Conservation (phyloP, 2,888 invertebrate species). For the Epinotia ramella region DNA sequence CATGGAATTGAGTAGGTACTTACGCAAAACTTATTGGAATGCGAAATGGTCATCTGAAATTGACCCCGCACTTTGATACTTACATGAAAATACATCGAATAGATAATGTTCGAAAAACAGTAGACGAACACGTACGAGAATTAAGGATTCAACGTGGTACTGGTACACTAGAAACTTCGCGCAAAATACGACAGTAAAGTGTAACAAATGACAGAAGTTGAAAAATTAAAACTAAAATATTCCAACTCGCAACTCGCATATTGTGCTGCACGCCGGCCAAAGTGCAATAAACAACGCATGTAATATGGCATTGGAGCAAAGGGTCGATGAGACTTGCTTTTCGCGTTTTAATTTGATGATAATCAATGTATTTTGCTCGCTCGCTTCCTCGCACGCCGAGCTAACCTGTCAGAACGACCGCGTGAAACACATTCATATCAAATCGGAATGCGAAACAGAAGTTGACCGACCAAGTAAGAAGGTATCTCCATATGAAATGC, state of each 20-base stretch:
- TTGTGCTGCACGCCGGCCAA: slow-evolving; percentile 4
- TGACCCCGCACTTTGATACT: background rate
- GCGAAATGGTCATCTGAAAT: background rate
- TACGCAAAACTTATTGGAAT: background rate
- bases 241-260: background rate
- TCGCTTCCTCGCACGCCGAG: too few relatives aligned
- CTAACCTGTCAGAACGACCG: background rate
- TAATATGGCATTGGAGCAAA: slow-evolving; percentile 3
- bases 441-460: background rate
- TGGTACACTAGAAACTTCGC: background rate
- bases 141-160: background rate
- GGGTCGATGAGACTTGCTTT: background rate
- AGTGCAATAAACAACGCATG: slow-evolving; percentile 30
- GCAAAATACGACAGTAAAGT: slow-evolving; percentile 5
- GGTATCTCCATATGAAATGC: slow-evolving; percentile 16
- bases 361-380: background rate
- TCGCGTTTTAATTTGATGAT: background rate
- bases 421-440: background rate
- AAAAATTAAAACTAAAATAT: slow-evolving; percentile 19
- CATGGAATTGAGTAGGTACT: background rate
- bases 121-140: background rate
- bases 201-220: slow-evolving; percentile 18
- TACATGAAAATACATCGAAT: background rate
- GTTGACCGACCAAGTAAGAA: slow-evolving; percentile 2
- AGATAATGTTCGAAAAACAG: background rate